Evolutionary conservation across 2,113 vertebrate genomes (phyloP).

Genomic region (Psophia crepitans): DNA sequence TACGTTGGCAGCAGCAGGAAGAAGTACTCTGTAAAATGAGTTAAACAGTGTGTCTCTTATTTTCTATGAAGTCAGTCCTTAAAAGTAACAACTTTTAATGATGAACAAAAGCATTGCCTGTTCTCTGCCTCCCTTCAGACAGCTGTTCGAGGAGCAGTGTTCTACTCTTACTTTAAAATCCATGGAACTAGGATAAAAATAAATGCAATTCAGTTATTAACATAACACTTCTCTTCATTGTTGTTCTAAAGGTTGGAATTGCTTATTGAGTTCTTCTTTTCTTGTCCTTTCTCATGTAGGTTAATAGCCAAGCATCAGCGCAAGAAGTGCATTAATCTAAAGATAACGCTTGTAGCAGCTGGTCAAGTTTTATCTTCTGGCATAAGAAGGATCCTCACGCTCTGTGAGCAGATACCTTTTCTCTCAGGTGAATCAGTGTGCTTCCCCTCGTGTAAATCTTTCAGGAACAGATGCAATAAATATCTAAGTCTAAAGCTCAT

Average conservation of each 20-base stretch:
- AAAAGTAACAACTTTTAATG: not conserved
- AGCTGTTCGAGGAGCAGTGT: not conserved
- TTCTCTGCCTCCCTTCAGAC: not conserved
- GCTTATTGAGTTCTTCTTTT: not conserved
- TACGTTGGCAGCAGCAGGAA: not conserved
- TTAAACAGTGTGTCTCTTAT: not conserved
- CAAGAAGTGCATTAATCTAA: not conserved
- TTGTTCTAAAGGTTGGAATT: not conserved
- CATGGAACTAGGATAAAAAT: not conserved
- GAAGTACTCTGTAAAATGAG: not conserved
- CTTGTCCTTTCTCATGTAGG: not conserved
- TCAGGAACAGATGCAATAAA: not conserved
- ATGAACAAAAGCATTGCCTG: not conserved
- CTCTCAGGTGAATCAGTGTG: not conserved
- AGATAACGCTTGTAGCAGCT: not conserved
- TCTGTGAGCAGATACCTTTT: not conserved
- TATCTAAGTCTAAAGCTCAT: not conserved
- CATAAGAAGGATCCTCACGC: not conserved
- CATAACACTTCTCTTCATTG: not conserved
- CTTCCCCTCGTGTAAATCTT: not conserved
- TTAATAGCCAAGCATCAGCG: not conserved
- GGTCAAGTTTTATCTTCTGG: not conserved
- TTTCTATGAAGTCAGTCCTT: not conserved
- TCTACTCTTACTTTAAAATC: not conserved
- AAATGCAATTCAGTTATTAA: not conserved